Percentiles rank a stretch among this genome's conserved stretches.
Evolutionary conservation across 2,113 vertebrate genomes (phyloP).

Genomic region (Siphamia tubifer): DNA sequence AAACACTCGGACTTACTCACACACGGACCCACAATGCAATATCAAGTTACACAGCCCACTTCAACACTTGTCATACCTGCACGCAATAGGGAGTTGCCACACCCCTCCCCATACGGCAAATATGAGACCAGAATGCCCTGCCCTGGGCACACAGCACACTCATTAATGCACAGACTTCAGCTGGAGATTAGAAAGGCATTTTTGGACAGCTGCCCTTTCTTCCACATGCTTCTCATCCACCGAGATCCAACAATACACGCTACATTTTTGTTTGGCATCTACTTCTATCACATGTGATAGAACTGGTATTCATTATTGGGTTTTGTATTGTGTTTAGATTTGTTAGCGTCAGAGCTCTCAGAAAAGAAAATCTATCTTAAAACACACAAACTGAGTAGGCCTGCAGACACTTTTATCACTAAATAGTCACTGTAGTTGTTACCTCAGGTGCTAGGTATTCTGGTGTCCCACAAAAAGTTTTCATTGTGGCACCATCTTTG

Average conservation of each 20-base stretch:
- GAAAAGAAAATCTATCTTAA: not conserved
- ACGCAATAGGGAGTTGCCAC: slow-evolving; percentile 63
- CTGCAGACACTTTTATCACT: too few species aligned
- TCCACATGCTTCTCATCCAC: slow-evolving; percentile 47
- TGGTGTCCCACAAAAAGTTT: slow-evolving; percentile 93
- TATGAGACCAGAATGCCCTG: slow-evolving; percentile 56
- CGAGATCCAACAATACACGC: slow-evolving; percentile 34
- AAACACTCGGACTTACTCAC: slow-evolving; percentile 36
- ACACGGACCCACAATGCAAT: slow-evolving; percentile 47
- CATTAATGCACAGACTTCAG: slow-evolving; percentile 63
- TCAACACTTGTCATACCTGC: slow-evolving; percentile 76
- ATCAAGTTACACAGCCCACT: slow-evolving; percentile 62
- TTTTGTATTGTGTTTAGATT: not conserved
- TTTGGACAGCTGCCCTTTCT: slow-evolving; percentile 65
- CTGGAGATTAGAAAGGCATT: slow-evolving; percentile 72
- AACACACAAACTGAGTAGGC: too few species aligned
- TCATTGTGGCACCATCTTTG: slow-evolving; percentile 93
- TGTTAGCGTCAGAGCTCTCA: not conserved
- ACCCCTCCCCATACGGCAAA: slow-evolving; percentile 45
- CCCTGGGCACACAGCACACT: slow-evolving; percentile 58
- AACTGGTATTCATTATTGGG: not conserved
- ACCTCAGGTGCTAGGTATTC: slow-evolving; percentile 96
- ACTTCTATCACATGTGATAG: not conserved
- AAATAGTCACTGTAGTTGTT: not conserved
- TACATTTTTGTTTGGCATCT: slow-evolving; percentile 15